Evolutionary conservation across 1,140 invertebrate species (phyloP), one percentile per base, ranked within the genome.

Genomic region (Teleogryllus occipitalis): DNA sequence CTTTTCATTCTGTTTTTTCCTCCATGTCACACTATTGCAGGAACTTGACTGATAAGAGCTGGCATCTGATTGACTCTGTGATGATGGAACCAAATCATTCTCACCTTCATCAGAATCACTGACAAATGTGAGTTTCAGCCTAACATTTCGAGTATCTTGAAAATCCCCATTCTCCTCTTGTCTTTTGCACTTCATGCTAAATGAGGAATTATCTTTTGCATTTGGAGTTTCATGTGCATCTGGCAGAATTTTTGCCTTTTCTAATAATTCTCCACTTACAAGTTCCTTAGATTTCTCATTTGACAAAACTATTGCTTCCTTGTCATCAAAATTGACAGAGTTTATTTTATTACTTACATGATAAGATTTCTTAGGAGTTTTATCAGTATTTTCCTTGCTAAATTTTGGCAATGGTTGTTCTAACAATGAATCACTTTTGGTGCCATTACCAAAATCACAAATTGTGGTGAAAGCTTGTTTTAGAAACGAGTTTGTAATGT

Each of bases 381-480:
- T 7, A 65, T 65, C 54, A 65, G 10, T 14, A 65, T 18, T 65
- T 65, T 14, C 54, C 18, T 65, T 65, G 18, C 54, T 65, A 65
- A 18, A 14, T 65, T 65, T 65, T 14, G 18, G 10, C 18, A 18
- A 14, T 1, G 54, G 7, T 18, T 14, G 10, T 14, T 18, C 18
- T 14, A 65, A 3, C 10, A 65, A 14, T 3, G 54, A 65, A 12
- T 14, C 8, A n/a, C 7, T 18, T 77, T 21, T n/a, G 21, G 14
- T 74, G 73, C 47, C 47, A 78, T 10, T 54, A n/a, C 48, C 21
- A 72, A 78, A 72, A 49, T 78, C 77, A 72, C 76, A 80, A 47
- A 54, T 47, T 4, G 76, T 78, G 15, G 72, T 74, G 21, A 80
- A 80, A 48, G 76, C 76, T 80, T 74, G n/a, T 54, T 78, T 39